These are phyloP conservation scores for Trachymyrmex cornetzi DNA, from an alignment of 1,140 invertebrate species.

Conservation along the genomic window DNA sequence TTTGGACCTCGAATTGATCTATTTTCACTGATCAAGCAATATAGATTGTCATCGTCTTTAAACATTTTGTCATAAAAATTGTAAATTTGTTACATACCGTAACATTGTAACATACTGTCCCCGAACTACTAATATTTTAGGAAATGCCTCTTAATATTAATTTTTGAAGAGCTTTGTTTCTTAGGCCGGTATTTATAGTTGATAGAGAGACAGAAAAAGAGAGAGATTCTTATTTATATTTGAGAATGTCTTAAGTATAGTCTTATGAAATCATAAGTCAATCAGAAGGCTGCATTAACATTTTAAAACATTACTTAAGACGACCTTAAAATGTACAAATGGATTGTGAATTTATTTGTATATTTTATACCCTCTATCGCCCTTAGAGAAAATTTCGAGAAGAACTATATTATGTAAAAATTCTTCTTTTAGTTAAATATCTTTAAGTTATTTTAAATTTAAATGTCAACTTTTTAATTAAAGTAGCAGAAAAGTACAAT, in stretches of 20 bases:
- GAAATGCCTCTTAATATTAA: neutral
- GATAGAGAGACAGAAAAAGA: too few species aligned
- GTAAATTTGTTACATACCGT: neutral
- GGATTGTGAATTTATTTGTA: too few species aligned
- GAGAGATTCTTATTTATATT: too few species aligned
- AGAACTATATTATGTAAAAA: neutral
- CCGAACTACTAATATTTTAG: neutral
- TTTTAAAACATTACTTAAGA: too few species aligned
- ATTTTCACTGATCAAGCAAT: neutral
- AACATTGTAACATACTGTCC: neutral
- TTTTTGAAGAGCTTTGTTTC: neutral
- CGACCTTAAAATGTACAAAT: too few species aligned
- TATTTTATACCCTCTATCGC: too few species aligned
- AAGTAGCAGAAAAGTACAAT: neutral
- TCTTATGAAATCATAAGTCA: too few species aligned
- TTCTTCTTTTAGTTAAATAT: neutral
- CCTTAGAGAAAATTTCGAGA: neutral
- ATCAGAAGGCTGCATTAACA: too few species aligned
- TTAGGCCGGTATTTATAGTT: neutral
- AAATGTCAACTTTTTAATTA: constrained; percentile 11
- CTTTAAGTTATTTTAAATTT: neutral
- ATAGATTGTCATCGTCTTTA: neutral
- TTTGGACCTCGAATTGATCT: neutral
- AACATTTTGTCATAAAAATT: neutral
- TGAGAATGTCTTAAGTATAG: too few species aligned